Conservation (phyloP, 64 coral and sea anemone species). For the Porites lutea region DNA sequence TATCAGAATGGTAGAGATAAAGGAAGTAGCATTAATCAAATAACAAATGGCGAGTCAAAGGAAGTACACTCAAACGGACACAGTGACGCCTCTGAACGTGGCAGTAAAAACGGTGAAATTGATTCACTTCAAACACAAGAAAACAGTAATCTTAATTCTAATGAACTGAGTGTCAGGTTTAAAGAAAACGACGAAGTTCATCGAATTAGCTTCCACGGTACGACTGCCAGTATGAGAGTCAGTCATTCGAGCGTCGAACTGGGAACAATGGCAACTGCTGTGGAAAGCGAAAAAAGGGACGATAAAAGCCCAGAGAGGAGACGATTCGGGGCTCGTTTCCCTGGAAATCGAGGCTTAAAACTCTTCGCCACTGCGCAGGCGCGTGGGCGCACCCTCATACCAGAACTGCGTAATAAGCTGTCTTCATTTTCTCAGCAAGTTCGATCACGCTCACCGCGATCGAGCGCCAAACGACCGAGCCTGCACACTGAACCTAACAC, state of each 20-base stretch:
- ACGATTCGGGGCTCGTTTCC: constrained; percentile 43
- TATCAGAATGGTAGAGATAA: not conserved
- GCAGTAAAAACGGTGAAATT: not conserved
- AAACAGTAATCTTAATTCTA: not conserved
- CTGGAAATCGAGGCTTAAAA: constrained; percentile 43
- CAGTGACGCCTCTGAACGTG: not conserved
- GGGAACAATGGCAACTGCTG: not conserved
- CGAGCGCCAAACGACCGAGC: constrained; percentile 28
- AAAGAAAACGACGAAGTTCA: not conserved
- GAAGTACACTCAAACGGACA: not conserved
- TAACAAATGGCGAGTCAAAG: not conserved
- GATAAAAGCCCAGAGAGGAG: constrained; percentile 31
- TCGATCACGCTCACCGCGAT: constrained; percentile 57
- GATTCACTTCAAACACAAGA: not conserved
- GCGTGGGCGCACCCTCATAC: constrained; percentile 42
- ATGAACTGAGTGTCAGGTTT: not conserved
- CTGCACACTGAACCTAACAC: not conserved
- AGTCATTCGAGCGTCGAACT: constrained; percentile 23
- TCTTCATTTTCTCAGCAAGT: constrained; percentile 52
- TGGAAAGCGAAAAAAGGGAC: not conserved
- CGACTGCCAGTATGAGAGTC: not conserved
- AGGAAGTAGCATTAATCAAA: not conserved
- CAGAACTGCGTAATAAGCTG: constrained; percentile 73
- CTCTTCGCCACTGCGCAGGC: constrained; percentile 72
- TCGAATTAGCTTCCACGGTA: constrained; percentile 1